Base-by-base conservation (phyloP, 2,113 vertebrate species). In the Phalacrocorax aristotelis region DNA sequence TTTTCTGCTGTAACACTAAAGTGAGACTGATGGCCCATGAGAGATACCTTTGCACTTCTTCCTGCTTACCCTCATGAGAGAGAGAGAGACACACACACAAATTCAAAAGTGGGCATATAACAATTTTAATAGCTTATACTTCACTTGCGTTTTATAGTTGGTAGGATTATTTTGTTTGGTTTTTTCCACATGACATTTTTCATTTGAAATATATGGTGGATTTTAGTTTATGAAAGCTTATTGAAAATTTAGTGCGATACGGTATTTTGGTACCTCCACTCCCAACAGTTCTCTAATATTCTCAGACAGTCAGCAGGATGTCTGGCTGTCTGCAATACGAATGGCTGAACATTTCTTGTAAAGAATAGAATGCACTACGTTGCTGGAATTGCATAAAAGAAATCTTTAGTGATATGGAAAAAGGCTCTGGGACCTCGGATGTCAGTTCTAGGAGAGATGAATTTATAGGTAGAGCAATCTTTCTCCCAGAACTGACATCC, bases 391-490 rank as follows among this genome's bases (percentile, higher is more conserved):
- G n/a, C 76, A 96, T 96, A 57, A 68, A 91, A 97, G 95, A 97
- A 93, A 83, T 91, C 58, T 89, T 97, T 94, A 94, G 89, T 61
- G 90, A 92, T 92, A 96, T 65, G 71, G 57, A 91, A 97, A 96
- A 97, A 82, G 74, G 70, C 92, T 97, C 42, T 93, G 78, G 85
- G 98, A 97, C 93, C 93, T 98, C 88, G 86, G 26, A 90, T 96
- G 96, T 95, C 97, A 97, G 72, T 97, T 97, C 68, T 84, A 92
- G 96, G 95, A 95, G 94, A 98, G 91, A 98, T 97, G 83, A 97
- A 95, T 96, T 95, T 97, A 97, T 80, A 96, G 89, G 85, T 71
- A 95, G 91, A 94, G 81, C 97, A 97, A 98, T 98, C 54, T 97
- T n/a, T 98, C 91, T 97, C 55, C 52, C 94, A 57, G 38, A 98